Conservation (phyloP, 2,797 vertebrate genomes). For the Pseudotriccus pelzelni region DNA sequence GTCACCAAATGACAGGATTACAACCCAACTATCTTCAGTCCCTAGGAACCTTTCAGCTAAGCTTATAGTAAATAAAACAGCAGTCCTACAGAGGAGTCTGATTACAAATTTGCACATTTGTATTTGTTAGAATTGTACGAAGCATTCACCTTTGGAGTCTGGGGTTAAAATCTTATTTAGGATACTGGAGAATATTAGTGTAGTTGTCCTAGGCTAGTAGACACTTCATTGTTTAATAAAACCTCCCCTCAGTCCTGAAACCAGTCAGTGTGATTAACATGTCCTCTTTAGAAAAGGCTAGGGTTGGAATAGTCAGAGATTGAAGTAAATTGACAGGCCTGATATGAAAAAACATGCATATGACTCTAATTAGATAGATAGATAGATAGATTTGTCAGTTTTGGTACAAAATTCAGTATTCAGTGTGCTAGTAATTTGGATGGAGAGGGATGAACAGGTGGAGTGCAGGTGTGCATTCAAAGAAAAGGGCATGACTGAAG, state of each 20-base stretch:
- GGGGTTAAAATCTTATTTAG: slow-evolving; percentile 73
- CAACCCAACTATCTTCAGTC: slow-evolving; percentile 66
- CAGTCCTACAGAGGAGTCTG: slow-evolving; percentile 56
- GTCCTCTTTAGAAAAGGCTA: neutral
- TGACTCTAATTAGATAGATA: neutral
- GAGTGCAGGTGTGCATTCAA: neutral
- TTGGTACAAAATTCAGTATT: neutral
- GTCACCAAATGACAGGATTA: slow-evolving; percentile 80
- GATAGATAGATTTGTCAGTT: neutral
- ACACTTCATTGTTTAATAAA: slow-evolving; percentile 1
- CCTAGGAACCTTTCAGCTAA: slow-evolving; percentile 67
- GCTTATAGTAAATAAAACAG: slow-evolving; percentile 73
- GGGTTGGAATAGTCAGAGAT: neutral
- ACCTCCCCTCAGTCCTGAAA: neutral
- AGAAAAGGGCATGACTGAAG: neutral
- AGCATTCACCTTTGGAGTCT: slow-evolving; percentile 59
- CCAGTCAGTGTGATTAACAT: neutral
- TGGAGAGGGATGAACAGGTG: neutral
- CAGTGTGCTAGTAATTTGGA: neutral
- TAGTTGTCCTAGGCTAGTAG: neutral
- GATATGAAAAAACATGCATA: neutral
- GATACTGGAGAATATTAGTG: slow-evolving; percentile 28
- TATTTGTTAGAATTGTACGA: slow-evolving; percentile 69
- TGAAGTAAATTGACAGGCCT: neutral
- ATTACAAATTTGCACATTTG: slow-evolving; percentile 76